Evolutionary conservation across 1,140 invertebrate genomes (phyloP).

Genomic region (Maconellicoccus hirsutus): DNA sequence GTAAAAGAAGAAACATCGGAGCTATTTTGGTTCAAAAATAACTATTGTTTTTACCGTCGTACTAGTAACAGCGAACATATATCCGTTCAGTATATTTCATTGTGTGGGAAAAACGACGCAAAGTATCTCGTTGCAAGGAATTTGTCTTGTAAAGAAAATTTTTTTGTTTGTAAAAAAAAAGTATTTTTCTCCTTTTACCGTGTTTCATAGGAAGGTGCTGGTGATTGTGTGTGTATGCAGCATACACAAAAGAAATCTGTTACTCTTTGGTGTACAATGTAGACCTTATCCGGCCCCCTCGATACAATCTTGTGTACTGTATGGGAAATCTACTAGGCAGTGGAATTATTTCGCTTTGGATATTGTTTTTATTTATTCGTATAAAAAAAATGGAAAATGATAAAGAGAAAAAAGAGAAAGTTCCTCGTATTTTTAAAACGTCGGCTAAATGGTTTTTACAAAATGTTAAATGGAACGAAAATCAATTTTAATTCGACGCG

Average conservation of each 20-base stretch:
- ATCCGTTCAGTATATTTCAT: neutral
- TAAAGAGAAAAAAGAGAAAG: neutral
- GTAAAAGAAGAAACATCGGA: neutral
- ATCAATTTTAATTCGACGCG: neutral
- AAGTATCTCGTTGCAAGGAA: slow-evolving; percentile 7
- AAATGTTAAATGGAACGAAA: neutral
- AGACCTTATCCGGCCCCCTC: neutral
- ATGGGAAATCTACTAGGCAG: neutral
- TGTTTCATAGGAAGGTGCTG: too few species aligned
- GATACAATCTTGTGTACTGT: too few species aligned
- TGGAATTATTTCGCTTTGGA: neutral
- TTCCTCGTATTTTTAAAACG: neutral
- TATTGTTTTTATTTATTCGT: neutral
- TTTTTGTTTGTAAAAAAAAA: neutral
- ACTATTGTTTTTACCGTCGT: slow-evolving; percentile 4
- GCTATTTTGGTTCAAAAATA: neutral
- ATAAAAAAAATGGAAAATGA: neutral
- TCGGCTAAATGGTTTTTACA: neutral
- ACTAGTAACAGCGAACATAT: neutral
- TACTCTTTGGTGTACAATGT: neutral
- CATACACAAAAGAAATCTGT: neutral
- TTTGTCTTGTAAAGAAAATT: slow-evolving; percentile 6
- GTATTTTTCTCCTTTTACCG: neutral
- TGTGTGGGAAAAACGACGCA: slow-evolving; percentile 7
- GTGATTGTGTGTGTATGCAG: too few species aligned